Base-by-base conservation (phyloP, 2,888 invertebrate species). In the Ectropis crepuscularia region DNA sequence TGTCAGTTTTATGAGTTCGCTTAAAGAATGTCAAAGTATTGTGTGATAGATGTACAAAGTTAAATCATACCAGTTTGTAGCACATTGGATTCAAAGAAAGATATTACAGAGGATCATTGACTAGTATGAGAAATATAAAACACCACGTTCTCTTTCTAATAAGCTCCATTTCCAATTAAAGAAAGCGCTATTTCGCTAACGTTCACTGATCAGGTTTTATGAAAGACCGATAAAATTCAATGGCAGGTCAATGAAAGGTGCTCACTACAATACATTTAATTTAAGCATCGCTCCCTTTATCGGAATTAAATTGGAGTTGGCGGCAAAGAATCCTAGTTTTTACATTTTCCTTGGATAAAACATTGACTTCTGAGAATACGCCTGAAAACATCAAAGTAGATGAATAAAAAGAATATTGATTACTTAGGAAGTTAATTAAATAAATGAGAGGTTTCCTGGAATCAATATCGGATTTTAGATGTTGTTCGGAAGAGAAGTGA, bases 231-330 rank as follows among this genome's bases (percentile, higher is more conserved):
- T 77, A 76, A 80, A 77, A 80, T 73, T 74, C 67, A 55, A 55
- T 12, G 54, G 54, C 38, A 41, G 51, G 51, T 51, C 49, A 49
- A 53, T 53, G 36, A 45, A 59, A 53, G 58, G 57, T 73, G 72
- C 74, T 61, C 61, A 63, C 47, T 55, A 55, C 55, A 55, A 55
- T 39, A 55, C 55, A 55, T 48, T 55, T 47, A 55, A 55, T 55
- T 55, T 47, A 55, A 55, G 41, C 55, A 55, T 55, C 68, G 70
- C 74, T 79, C 79, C 76, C 79, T 77, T 80, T 81, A 80, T 81
- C 80, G 78, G 75, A 82, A 82, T 79, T 79, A 77, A 85, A 85
- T 85, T 82, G 78, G 80, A 78, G 74, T 73, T 73, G 69, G 74
- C 67, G 76, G 76, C 80, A 79, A 75, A 75, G 73, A 80, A 81